Conservation (phyloP, 2,113 vertebrate genomes). For the human (Homo sapiens) region GRCh38 chr15:61279501-61280000, state of each 20-base stretch:
- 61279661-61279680: fast-evolving
- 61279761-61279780: background rate
- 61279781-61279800: background rate
- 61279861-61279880: background rate
- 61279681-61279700: background rate
- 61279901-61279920: background rate
- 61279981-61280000: background rate
- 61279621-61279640: background rate
- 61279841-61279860: background rate
- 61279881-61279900: background rate
- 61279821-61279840: background rate
- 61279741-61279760: background rate
- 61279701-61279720: background rate
- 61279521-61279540: background rate
- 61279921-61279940: background rate
- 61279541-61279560: background rate
- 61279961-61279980: background rate
- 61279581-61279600: background rate
- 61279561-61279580: background rate
- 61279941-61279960: background rate
- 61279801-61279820: background rate
- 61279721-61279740: background rate
- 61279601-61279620: background rate
- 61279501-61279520: background rate
- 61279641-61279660: background rate